Evolutionary conservation across 2,797 vertebrate species (phyloP), one percentile per base, ranked within the genome.

Genomic region (Parambassis ranga): DNA sequence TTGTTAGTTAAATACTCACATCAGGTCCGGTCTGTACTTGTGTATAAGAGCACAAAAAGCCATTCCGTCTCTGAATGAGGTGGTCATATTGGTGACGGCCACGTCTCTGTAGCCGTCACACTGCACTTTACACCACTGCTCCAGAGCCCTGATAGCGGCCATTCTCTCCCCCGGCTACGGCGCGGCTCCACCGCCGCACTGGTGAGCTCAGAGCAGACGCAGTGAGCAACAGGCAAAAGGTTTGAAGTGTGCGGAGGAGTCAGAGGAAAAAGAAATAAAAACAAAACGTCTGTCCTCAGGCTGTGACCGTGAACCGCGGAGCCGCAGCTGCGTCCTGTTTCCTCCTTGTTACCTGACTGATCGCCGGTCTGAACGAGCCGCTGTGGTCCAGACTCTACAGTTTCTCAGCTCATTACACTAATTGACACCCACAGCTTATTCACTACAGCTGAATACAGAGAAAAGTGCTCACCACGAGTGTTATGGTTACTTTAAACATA

Each of bases 1-100:
- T n/a, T n/a, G n/a, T n/a, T n/a, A n/a, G n/a, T 32, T 1, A 4
- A 37, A 43, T 53, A 92, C 96, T 98, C 82, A 98, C 97, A 98
- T 93, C 67, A 98, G 93, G 59, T 98, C 97, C 2, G 97, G 96
- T 77, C 96, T 92, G 92, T 95, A 94, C 10, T 93, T 95, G 88
- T 99, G 96, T 44, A 99, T 94, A 9, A 99, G 92, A 36, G 97
- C 97, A 11, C 97, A 99, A 85, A 99, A 99, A 58, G 97, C 97
- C 86, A 99, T 46, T 39, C 97, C 97, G 73, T 95, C 94, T 79
- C 94, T 94, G 90, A 98, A 99, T 0, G 97, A 98, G 10, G 94
- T 94, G 49, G 96, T 99, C 97, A 99, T 99, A 91, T 98, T 98
- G 82, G 88, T 94, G 85, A 98, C 89, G 71, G 57, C 81, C 66